Percentiles rank a stretch among this genome's conserved stretches.
phyloP scores from a whole-genome alignment of 2,797 vertebrate genomes.

The Diceros bicornis region DNA sequence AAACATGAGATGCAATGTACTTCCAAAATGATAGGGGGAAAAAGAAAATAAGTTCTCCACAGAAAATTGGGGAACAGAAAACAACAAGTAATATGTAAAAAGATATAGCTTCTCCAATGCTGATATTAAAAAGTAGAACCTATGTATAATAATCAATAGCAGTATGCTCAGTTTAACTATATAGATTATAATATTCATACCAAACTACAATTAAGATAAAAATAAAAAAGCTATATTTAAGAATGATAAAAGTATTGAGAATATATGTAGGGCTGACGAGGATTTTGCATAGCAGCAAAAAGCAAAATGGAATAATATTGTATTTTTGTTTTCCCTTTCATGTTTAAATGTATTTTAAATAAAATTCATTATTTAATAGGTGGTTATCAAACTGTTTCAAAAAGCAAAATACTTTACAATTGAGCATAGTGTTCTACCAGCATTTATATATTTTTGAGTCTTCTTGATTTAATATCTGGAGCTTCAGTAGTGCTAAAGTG shows the following conservation, averaged over 20 bases:
- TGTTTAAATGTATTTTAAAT: conserved; percentile 21
- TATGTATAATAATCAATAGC: not conserved
- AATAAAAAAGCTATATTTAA: not conserved
- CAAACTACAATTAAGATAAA: not conserved
- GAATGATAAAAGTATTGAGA: not conserved
- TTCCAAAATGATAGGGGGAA: not conserved
- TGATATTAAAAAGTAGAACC: not conserved
- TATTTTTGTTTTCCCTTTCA: not conserved
- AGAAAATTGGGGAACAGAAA: not conserved
- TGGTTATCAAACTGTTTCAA: conserved; percentile 13
- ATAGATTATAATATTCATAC: not conserved
- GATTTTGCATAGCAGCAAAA: not conserved
- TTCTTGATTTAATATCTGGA: not conserved
- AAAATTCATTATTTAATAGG: conserved; percentile 47
- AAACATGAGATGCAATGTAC: not conserved
- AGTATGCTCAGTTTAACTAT: not conserved
- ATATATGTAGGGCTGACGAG: not conserved
- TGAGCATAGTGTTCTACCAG: not conserved
- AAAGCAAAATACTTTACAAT: not conserved
- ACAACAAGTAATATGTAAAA: not conserved
- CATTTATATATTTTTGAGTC: not conserved
- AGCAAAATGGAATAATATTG: not conserved
- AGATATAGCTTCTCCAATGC: not conserved
- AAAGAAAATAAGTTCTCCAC: not conserved
- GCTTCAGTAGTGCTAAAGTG: not conserved